phyloP scores from a whole-genome alignment of 2,113 vertebrate species.

The Orientallactaga bullata region DNA sequence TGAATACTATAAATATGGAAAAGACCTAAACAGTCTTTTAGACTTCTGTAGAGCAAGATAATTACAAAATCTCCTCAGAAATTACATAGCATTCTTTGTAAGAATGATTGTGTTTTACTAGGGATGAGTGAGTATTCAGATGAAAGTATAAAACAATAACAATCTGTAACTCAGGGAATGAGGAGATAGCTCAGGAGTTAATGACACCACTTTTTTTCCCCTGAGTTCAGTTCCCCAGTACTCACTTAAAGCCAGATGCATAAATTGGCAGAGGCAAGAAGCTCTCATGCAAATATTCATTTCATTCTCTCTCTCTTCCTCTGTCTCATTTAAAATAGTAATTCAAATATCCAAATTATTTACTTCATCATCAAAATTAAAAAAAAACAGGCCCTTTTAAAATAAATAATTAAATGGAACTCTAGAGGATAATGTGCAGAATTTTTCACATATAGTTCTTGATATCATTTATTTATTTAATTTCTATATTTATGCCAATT shows the following conservation, averaged over 20 bases:
- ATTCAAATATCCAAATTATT: neutral
- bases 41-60: neutral
- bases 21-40: neutral
- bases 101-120: neutral
- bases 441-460: neutral
- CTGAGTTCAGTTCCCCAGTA: no score
- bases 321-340: no score
- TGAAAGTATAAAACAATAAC: neutral
- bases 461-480: neutral
- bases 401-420: neutral
- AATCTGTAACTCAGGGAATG: neutral
- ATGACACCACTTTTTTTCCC: no score
- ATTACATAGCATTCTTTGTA: neutral
- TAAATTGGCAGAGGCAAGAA: no score
- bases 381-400: neutral
- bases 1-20: neutral
- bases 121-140: neutral
- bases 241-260: no score
- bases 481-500: neutral
- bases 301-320: no score
- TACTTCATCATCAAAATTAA: neutral
- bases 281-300: no score
- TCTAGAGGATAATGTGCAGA: neutral
- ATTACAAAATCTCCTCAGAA: neutral
- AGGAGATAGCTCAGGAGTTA: no score